A percentile compares a stretch with the other conserved stretches of the same genome.
phyloP scores from a whole-genome alignment of 2,888 invertebrate species.

The Malthinus flaveolus region DNA sequence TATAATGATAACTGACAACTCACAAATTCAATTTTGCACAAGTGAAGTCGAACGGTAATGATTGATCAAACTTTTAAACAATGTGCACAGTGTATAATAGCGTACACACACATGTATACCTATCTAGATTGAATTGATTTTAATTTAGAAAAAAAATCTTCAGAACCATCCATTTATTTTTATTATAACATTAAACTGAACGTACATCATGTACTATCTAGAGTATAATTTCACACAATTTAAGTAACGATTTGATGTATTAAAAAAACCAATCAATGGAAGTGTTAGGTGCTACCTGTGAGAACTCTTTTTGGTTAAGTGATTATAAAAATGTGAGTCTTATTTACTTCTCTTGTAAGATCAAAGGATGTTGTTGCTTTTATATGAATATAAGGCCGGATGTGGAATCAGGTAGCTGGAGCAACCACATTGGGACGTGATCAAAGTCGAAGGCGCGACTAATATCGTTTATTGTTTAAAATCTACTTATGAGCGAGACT shows the following conservation, averaged over 20 bases:
- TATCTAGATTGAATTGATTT: too few relatives aligned
- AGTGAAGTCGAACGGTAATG: background rate
- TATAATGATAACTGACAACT: too few relatives aligned
- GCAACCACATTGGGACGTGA: constrained; percentile 52
- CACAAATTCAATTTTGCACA: too few relatives aligned
- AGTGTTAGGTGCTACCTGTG: constrained; percentile 41
- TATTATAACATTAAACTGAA: too few relatives aligned
- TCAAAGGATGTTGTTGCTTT: constrained; percentile 49
- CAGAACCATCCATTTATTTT: too few relatives aligned
- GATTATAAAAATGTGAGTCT: constrained; percentile 29
- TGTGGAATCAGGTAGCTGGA: constrained; percentile 54
- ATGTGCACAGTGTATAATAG: background rate
- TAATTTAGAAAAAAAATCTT: too few relatives aligned
- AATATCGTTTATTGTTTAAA: constrained; percentile 41
- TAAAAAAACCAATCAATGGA: constrained; percentile 41
- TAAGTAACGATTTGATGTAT: constrained; percentile 35
- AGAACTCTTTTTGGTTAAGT: constrained; percentile 39
- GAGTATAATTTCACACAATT: constrained; percentile 48
- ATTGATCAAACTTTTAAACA: constrained; percentile 2
- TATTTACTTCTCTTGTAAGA: constrained; percentile 26
- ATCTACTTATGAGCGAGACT: constrained; percentile 28
- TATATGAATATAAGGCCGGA: constrained; percentile 48
- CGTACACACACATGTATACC: too few relatives aligned
- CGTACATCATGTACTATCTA: constrained; percentile 23
- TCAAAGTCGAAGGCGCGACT: constrained; percentile 46